Evolutionary conservation across 1,140 invertebrate genomes (phyloP).

Genomic region (Globodera rostochiensis): DNA sequence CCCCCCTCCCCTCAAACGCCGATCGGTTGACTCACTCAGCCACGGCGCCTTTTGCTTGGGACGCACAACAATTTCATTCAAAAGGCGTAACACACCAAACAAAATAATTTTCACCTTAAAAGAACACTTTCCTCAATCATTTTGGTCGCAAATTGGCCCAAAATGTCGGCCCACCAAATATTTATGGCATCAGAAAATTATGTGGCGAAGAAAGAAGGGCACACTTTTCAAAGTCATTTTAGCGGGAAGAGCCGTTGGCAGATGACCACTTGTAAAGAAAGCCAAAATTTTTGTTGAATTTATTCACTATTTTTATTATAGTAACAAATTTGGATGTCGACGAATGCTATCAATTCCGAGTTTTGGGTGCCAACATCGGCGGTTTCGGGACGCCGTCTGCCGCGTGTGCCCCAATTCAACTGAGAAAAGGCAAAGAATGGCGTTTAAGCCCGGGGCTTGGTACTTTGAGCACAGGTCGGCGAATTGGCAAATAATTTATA

Average conservation of each 20-base stretch:
- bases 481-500: no score
- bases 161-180: not conserved
- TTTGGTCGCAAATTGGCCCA: no score
- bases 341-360: slow-evolving; percentile 60
- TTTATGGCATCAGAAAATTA: not conserved
- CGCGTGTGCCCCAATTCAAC: slow-evolving; percentile 50
- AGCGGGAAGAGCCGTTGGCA: not conserved
- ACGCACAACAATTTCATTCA: no score
- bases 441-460: no score
- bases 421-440: slow-evolving; percentile 34
- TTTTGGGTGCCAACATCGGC: slow-evolving; percentile 57
- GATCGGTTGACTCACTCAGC: no score
- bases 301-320: slow-evolving; percentile 9
- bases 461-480: not conserved
- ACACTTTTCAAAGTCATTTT: not conserved
- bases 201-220: not conserved
- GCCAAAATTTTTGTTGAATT: no score
- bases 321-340: slow-evolving; percentile 56
- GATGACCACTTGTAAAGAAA: not conserved
- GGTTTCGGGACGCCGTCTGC: slow-evolving; percentile 61
- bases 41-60: no score
- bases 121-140: no score
- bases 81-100: no score
- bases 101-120: no score
- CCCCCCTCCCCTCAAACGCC: no score